Evolutionary conservation across 2,797 vertebrate genomes (phyloP).

Genomic region (Microctenopoma lineatum): DNA sequence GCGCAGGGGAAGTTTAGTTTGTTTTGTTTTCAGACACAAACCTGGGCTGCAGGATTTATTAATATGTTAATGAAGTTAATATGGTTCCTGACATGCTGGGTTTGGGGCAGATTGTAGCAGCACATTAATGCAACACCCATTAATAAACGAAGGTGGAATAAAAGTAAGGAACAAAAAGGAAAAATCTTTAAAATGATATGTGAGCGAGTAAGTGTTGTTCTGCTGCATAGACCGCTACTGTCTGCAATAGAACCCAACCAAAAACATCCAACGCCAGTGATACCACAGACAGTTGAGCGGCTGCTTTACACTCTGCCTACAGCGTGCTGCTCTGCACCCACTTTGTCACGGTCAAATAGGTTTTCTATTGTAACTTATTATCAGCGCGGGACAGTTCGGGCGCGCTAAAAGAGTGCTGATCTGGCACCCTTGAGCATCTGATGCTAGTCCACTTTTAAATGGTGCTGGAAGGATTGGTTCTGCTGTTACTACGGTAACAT

Average conservation of each 20-base stretch:
- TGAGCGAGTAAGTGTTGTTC: neutral
- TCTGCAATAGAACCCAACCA: slow-evolving; percentile 5
- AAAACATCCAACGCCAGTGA: slow-evolving; percentile 8
- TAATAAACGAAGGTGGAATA: neutral
- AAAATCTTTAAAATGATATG: neutral
- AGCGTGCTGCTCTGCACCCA: slow-evolving; percentile 46
- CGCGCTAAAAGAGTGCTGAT: slow-evolving; percentile 55
- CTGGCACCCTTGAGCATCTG: slow-evolving; percentile 44
- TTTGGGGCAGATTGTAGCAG: neutral
- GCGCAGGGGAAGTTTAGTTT: too few relatives aligned
- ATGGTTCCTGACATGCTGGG: neutral
- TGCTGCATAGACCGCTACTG: neutral
- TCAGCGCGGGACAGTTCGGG: slow-evolving; percentile 50
- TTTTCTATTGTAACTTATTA: slow-evolving; percentile 60
- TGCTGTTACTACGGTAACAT: slow-evolving; percentile 38
- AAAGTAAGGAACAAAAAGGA: neutral
- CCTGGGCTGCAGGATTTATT: neutral
- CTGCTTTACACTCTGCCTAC: slow-evolving; percentile 35
- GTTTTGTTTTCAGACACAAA: too few relatives aligned
- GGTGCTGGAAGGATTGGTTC: slow-evolving; percentile 39
- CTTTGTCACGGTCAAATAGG: slow-evolving; percentile 54
- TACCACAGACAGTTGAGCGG: slow-evolving; percentile 22
- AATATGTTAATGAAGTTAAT: slow-evolving; percentile 2
- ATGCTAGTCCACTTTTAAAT: slow-evolving; percentile 44
- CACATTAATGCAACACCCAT: neutral